Base-by-base conservation (phyloP, 2,888 invertebrate species). In the Deladenus siricidicola region DNA sequence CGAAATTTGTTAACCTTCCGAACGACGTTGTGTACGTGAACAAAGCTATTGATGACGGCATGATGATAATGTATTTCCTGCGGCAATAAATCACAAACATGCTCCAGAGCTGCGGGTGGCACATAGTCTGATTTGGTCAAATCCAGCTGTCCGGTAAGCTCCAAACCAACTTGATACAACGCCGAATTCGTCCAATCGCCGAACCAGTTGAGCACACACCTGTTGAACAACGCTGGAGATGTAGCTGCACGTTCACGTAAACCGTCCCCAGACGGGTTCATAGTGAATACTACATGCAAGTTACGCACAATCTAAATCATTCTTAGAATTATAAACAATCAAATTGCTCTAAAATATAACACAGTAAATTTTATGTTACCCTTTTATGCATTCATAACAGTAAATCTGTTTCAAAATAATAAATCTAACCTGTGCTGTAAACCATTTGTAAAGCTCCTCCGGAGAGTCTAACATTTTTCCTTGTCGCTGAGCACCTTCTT, bases 391-490 rank as follows among this genome's bases (percentile, higher is more conserved):
- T 53, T 53, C 14, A 3, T 34, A 6, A 34, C 14, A 34, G 39
- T 10, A 34, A 14, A 10, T 34, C 14, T 34, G 8, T 34, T 24
- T 17, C n/a, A 19, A 1, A 17, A 39, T 8, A 56, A 48, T 39
- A 3, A 17, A 19, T 23, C 30, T 0, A 47, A 71, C 70, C 67
- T 78, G 76, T 17, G 90, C 90, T 0, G 98, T 98, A 81, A 98
- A 98, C 96, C 98, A 98, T 83, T 98, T 98, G 82, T 98, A 99
- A 10, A 98, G 83, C 80, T 99, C 98, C 80, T 99, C 98, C 73
- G 89, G 89, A 0, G 94, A 91, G 81, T 99, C 98, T 50, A 98
- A 83, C 94, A 98, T 98, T 47, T 93, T 84, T 3, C 98, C 98
- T 82, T 96, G 94, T 62, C 94, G 85, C 79, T 93, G 93, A 0